Evolutionary conservation across 2,888 invertebrate genomes (phyloP).

Genomic region (Campopleginae sp.): DNA sequence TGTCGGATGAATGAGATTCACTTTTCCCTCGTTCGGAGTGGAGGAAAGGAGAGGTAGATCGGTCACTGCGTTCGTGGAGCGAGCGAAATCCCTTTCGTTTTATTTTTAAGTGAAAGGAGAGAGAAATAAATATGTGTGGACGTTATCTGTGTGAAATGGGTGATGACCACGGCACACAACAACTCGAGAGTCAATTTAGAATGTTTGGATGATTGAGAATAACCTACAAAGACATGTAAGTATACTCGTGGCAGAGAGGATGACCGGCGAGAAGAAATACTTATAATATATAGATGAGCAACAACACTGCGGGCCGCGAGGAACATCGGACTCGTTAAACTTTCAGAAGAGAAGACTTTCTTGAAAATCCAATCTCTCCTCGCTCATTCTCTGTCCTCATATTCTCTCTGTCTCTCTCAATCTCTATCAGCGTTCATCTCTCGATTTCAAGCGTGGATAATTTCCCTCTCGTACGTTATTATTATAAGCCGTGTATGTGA

Average conservation of each 20-base stretch:
- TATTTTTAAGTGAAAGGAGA: conserved; percentile 66
- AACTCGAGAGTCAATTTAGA: conserved; percentile 46
- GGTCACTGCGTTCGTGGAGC: conserved; percentile 30
- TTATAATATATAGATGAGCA: not conserved
- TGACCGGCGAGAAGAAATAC: conserved; percentile 35
- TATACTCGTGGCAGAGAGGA: conserved; percentile 10
- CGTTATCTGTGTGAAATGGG: conserved; percentile 15
- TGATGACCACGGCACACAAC: conserved; percentile 39
- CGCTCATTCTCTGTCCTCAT: conserved; percentile 18
- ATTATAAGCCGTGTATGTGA: conserved; percentile 29
- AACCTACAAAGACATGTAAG: not conserved
- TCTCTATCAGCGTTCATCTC: conserved; percentile 18
- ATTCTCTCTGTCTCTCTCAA: conserved; percentile 21
- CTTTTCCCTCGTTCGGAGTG: conserved; percentile 46
- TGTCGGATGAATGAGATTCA: conserved; percentile 51
- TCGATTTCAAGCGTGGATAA: conserved; percentile 47
- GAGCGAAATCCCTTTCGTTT: conserved; percentile 61
- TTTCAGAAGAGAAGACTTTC: conserved; percentile 64
- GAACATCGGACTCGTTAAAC: conserved; percentile 58
- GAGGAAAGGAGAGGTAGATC: conserved; percentile 1
- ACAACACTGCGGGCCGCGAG: conserved; percentile 13
- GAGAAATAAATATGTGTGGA: conserved; percentile 12
- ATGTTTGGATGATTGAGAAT: conserved; percentile 49
- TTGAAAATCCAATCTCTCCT: conserved; percentile 63
- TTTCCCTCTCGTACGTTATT: conserved; percentile 30